A percentile compares a stretch with the other conserved stretches of the same genome.
These are phyloP conservation scores for Idaea biselata DNA, from an alignment of 2,888 invertebrate species.

Conservation along the genomic window DNA sequence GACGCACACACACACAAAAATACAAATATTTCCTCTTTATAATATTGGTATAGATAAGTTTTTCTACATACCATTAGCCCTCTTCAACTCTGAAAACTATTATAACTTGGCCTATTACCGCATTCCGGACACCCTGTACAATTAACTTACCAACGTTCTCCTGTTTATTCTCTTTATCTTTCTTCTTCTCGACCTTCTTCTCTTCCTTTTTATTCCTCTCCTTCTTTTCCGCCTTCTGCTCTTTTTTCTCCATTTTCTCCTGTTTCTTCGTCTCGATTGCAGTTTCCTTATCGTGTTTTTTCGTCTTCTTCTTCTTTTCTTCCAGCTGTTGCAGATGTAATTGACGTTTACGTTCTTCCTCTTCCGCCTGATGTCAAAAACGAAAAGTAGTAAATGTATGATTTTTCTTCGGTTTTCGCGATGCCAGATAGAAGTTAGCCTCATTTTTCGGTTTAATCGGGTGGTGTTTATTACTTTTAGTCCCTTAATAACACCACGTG, in stretches of 20 bases:
- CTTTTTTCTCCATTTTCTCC: constrained; percentile 40
- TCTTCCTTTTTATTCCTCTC: constrained; percentile 49
- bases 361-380: constrained; percentile 46
- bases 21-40: too few relatives aligned
- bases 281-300: constrained; percentile 36
- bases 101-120: too few relatives aligned
- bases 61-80: too few relatives aligned
- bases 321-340: constrained; percentile 36
- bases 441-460: too few relatives aligned
- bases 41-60: too few relatives aligned
- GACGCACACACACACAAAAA: too few relatives aligned
- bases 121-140: background rate
- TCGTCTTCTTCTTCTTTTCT: constrained; percentile 41
- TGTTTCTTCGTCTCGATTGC: constrained; percentile 42
- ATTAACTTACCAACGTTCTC: constrained; percentile 54
- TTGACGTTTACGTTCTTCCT: constrained; percentile 48
- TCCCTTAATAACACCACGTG: too few relatives aligned
- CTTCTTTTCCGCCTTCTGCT: constrained; percentile 43
- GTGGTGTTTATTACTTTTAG: too few relatives aligned
- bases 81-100: too few relatives aligned
- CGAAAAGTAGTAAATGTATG: too few relatives aligned
- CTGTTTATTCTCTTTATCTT: constrained; percentile 52
- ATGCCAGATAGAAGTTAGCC: too few relatives aligned
- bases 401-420: too few relatives aligned
- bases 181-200: constrained; percentile 40